These are phyloP conservation scores for Laothoe populi DNA, from an alignment of 2,888 invertebrate genomes.

Conservation along the genomic window DNA sequence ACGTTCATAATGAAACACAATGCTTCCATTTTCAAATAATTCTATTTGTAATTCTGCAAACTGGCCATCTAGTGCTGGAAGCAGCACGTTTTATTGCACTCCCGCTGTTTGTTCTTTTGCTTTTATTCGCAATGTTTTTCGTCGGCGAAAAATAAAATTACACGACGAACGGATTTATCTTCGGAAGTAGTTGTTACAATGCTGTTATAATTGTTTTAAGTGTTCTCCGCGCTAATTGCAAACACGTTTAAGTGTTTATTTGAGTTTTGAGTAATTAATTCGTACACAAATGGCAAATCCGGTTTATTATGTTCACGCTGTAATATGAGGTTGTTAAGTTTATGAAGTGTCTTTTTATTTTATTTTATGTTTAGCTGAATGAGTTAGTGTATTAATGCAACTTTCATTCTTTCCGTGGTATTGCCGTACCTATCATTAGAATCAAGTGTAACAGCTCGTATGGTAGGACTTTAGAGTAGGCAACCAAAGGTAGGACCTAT, in stretches of 20 bases:
- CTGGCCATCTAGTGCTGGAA: constrained; percentile 6
- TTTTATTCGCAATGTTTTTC: constrained; percentile 19
- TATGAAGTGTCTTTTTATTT: background rate
- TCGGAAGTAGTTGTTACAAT: constrained; percentile 18
- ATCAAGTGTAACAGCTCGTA: too few species aligned
- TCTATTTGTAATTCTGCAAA: constrained; percentile 18
- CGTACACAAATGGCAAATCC: background rate
- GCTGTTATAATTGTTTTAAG: constrained; percentile 22
- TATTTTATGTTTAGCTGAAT: too few species aligned
- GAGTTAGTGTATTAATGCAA: too few species aligned
- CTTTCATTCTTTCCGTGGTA: too few species aligned
- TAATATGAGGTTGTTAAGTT: too few species aligned
- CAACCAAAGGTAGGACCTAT: too few species aligned
- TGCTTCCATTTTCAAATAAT: constrained; percentile 14
- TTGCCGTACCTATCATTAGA: too few species aligned
- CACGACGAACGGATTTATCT: constrained; percentile 17
- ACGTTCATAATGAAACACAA: background rate
- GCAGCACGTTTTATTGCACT: constrained; percentile 8
- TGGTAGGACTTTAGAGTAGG: too few species aligned
- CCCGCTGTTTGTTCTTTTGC: constrained; percentile 14
- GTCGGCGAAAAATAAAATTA: constrained; percentile 19
- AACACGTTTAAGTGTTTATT: constrained; percentile 8
- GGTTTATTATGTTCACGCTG: background rate
- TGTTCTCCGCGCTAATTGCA: constrained; percentile 7
- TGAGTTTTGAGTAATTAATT: constrained; percentile 6